Evolutionary conservation across 2,113 vertebrate species (phyloP).

Genomic region (Mesitornis unicolor): DNA sequence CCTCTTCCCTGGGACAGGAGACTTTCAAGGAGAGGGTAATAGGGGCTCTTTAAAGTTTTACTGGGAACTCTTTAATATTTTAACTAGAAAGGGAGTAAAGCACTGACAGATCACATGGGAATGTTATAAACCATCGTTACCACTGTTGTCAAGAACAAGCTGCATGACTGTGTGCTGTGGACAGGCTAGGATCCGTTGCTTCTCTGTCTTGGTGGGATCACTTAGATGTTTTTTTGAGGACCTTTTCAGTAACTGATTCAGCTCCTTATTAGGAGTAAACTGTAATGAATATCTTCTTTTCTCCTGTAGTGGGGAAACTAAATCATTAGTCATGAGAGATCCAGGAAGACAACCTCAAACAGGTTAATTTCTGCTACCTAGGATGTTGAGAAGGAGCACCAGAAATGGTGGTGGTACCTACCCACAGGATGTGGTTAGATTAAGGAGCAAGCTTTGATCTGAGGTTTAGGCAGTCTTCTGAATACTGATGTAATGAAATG

Average conservation of each 20-base stretch:
- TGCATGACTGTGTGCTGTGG: not conserved
- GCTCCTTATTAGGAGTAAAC: not conserved
- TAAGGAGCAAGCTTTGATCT: not conserved
- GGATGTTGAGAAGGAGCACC: not conserved
- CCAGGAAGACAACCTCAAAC: not conserved
- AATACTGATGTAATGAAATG: not conserved
- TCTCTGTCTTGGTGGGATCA: not conserved
- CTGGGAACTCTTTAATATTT: not conserved
- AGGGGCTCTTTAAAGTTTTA: not conserved
- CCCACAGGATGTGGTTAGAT: not conserved
- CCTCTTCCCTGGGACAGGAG: not conserved
- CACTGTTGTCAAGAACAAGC: not conserved
- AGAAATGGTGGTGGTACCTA: not conserved
- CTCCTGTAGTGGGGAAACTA: not conserved
- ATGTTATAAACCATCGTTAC: not conserved
- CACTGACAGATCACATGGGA: not conserved
- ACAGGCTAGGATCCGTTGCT: not conserved
- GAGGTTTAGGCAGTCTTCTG: not conserved
- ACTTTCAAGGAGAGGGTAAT: not conserved
- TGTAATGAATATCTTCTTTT: not conserved
- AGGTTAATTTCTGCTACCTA: not conserved
- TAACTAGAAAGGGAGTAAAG: not conserved
- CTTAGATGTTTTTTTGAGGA: not conserved
- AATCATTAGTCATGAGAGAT: not conserved
- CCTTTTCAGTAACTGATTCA: not conserved